Evolutionary conservation across 2,797 vertebrate genomes (phyloP).

Genomic region (Xyrichtys novacula): DNA sequence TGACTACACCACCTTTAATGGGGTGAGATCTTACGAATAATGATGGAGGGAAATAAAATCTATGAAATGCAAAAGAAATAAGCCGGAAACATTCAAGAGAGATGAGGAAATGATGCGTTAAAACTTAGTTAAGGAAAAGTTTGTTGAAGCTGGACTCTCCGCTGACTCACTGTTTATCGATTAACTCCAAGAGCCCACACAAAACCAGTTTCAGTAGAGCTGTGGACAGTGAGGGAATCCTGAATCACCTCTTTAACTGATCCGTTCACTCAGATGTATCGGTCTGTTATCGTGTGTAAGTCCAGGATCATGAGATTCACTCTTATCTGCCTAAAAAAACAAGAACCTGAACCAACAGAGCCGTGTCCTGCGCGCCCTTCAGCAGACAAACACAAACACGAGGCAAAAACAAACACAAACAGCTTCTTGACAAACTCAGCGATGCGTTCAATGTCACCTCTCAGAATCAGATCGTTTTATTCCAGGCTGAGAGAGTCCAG

Average conservation of each 20-base stretch:
- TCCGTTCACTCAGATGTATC: too few relatives aligned
- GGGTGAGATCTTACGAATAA: too few relatives aligned
- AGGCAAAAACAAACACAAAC: neutral
- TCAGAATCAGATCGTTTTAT: neutral
- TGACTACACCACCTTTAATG: too few relatives aligned
- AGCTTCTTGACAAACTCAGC: neutral
- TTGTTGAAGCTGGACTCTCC: neutral
- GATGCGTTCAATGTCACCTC: neutral
- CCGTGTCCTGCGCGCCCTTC: neutral
- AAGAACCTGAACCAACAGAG: too few relatives aligned
- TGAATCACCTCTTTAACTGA: neutral
- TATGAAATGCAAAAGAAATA: too few relatives aligned
- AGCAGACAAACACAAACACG: neutral
- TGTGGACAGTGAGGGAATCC: neutral
- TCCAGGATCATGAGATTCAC: too few relatives aligned
- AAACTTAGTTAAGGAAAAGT: conserved; percentile 2
- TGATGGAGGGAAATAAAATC: too few relatives aligned
- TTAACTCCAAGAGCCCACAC: conserved; percentile 4
- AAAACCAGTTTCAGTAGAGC: neutral
- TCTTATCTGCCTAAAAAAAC: too few relatives aligned
- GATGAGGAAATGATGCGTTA: too few relatives aligned
- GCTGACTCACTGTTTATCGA: conserved; percentile 30
- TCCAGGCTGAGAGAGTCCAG: neutral
- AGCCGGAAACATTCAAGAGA: too few relatives aligned
- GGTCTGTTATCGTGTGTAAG: neutral